Evolutionary conservation across 2,113 vertebrate genomes (phyloP).

Genomic region (Phainopepla nitens): DNA sequence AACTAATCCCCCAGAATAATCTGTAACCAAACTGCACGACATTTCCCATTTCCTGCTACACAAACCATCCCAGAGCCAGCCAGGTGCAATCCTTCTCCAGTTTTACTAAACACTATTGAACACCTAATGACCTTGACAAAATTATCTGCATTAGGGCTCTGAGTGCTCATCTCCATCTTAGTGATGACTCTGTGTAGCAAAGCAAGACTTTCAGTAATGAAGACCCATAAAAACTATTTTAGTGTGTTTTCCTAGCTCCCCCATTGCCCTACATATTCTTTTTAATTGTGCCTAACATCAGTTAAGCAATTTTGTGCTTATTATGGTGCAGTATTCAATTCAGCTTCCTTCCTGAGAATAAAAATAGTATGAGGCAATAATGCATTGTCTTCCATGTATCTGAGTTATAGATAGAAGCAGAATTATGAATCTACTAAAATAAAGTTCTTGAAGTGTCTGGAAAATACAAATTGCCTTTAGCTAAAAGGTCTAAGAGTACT

Average conservation of each 20-base stretch:
- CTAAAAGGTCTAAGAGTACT: conserved; percentile 3
- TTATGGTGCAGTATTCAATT: neutral
- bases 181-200: neutral
- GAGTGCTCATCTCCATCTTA: conserved; percentile 12
- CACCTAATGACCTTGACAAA: conserved; percentile 70
- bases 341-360: conserved; percentile 21
- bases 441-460: conserved; percentile 7
- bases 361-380: conserved; percentile 23
- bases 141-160: conserved; percentile 52
- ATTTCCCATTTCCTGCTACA: conserved; percentile 39
- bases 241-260: neutral
- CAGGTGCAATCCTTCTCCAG: conserved; percentile 56
- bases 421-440: conserved; percentile 14
- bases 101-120: conserved; percentile 63
- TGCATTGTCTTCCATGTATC: neutral
- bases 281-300: neutral
- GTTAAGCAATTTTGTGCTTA: neutral
- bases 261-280: neutral
- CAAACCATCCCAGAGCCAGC: conserved; percentile 49
- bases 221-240: conserved; percentile 7
- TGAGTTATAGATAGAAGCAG: neutral
- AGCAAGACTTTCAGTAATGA: conserved; percentile 23
- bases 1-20: conserved; percentile 70
- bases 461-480: conserved; percentile 15
- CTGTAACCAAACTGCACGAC: conserved; percentile 46